Percentiles rank a stretch among this genome's conserved stretches.
Evolutionary conservation across 2,797 vertebrate genomes (phyloP).

Genomic region (Tenualosa ilisha): DNA sequence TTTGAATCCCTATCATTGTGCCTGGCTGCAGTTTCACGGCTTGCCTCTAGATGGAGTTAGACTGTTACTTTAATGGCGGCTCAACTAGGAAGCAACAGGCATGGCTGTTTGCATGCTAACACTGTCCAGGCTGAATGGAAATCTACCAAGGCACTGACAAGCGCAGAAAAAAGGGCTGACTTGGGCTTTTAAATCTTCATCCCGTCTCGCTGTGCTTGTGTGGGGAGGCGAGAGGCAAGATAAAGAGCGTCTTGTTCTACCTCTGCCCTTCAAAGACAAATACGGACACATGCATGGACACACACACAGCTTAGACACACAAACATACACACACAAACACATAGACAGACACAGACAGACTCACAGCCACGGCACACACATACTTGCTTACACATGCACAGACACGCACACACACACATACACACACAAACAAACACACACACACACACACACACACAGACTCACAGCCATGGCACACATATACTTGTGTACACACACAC

Average conservation of each 20-base stretch:
- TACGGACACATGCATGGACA: not conserved
- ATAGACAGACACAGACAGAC: not conserved
- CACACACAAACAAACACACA: not conserved
- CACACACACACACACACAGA: not conserved
- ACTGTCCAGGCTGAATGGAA: conserved; percentile 7
- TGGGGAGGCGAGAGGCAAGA: conserved; percentile 22
- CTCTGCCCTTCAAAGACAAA: conserved; percentile 23
- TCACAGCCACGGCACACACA: not conserved
- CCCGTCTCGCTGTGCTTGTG: not conserved
- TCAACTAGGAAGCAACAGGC: not conserved
- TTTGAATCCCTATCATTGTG: conserved; percentile 3
- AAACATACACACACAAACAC: not conserved
- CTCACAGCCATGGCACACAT: not conserved
- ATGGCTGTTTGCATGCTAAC: conserved; percentile 14
- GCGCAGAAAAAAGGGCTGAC: conserved; percentile 17
- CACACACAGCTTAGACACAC: not conserved
- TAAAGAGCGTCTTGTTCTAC: conserved; percentile 54
- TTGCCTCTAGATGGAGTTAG: conserved; percentile 6
- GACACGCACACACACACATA: not conserved
- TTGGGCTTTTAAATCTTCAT: conserved; percentile 11
- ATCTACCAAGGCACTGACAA: conserved; percentile 8
- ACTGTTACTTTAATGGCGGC: not conserved
- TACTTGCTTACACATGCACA: not conserved
- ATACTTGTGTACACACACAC: not conserved
- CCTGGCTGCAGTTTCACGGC: not conserved